phyloP scores from a whole-genome alignment of 2,113 vertebrate species.

The Carassius carassius region DNA sequence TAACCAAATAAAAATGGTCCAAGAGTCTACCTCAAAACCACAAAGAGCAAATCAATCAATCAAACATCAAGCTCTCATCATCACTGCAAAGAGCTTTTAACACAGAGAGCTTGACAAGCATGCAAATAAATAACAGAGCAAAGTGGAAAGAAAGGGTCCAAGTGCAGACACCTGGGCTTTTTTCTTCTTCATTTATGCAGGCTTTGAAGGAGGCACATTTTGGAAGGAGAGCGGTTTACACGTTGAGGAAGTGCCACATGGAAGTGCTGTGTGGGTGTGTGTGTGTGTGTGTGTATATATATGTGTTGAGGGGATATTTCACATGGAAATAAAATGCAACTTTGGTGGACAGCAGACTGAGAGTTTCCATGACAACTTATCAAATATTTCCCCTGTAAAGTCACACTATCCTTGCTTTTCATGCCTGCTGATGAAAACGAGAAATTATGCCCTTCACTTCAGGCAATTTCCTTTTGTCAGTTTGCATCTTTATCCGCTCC shows the following conservation, averaged over 20 bases:
- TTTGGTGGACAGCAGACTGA: constrained; percentile 32
- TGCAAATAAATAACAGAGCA: not conserved
- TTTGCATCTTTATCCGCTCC: constrained; percentile 6
- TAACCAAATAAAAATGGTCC: constrained; percentile 1
- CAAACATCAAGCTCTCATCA: constrained; percentile 11
- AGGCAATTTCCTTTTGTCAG: constrained; percentile 59
- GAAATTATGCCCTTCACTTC: constrained; percentile 65
- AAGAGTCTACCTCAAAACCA: constrained; percentile 14
- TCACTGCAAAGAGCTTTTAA: not conserved
- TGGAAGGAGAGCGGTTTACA: constrained; percentile 11
- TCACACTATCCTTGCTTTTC: constrained; percentile 57
- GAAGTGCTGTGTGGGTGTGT: constrained; percentile 21
- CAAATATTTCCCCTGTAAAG: constrained; percentile 60
- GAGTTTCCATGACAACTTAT: constrained; percentile 70
- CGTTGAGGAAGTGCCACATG: constrained; percentile 14
- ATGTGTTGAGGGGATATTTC: constrained; percentile 32
- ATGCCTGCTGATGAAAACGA: constrained; percentile 55
- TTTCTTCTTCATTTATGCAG: not conserved
- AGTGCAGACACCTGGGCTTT: constrained; percentile 22
- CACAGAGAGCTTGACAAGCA: not conserved
- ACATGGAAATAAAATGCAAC: constrained; percentile 8
- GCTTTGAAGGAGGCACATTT: constrained; percentile 49
- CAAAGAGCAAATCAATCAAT: constrained; percentile 33
- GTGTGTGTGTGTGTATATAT: not conserved
- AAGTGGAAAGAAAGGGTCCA: not conserved